Base-by-base conservation (phyloP, 1,140 invertebrate genomes). In the Aporrectodea caliginosa region DNA sequence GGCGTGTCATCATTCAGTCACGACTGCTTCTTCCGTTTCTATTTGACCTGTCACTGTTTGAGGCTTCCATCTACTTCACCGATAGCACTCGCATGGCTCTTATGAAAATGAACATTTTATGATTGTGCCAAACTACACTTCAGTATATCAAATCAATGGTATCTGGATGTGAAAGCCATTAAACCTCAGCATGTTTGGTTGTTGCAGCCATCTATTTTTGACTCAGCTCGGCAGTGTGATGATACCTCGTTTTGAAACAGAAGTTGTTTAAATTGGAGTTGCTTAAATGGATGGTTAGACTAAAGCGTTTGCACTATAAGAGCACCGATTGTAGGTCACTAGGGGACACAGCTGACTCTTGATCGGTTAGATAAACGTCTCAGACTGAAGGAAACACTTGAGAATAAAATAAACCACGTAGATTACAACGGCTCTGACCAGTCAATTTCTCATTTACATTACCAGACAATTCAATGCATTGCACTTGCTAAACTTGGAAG, bases 81-180 rank as follows among this genome's bases (percentile, higher is more conserved):
- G 98, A 99, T 85, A 93, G 92, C 80, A 98, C 95, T 0, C 96
- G 97, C 84, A 95, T 98, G 86, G 96, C 95, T 0, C 92, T 99
- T 89, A 93, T n/a, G n/a, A n/a, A n/a, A n/a, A n/a, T n/a, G n/a
- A n/a, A n/a, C n/a, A n/a, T n/a, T n/a, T n/a, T n/a, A n/a, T n/a
- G n/a, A n/a, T n/a, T n/a, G n/a, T n/a, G n/a, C n/a, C n/a, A n/a
- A n/a, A n/a, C n/a, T n/a, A n/a, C n/a, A n/a, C n/a, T n/a, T n/a
- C n/a, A n/a, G n/a, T n/a, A n/a, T n/a, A n/a, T n/a, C n/a, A n/a
- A n/a, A n/a, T n/a, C n/a, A n/a, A n/a, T n/a, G n/a, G n/a, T n/a
- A n/a, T n/a, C n/a, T n/a, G n/a, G n/a, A n/a, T n/a, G n/a, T n/a
- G n/a, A n/a, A n/a, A n/a, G n/a, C n/a, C n/a, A n/a, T n/a, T n/a